Conservation (phyloP, 1,140 invertebrate genomes). For the Rhopalosiphum maidis region DNA sequence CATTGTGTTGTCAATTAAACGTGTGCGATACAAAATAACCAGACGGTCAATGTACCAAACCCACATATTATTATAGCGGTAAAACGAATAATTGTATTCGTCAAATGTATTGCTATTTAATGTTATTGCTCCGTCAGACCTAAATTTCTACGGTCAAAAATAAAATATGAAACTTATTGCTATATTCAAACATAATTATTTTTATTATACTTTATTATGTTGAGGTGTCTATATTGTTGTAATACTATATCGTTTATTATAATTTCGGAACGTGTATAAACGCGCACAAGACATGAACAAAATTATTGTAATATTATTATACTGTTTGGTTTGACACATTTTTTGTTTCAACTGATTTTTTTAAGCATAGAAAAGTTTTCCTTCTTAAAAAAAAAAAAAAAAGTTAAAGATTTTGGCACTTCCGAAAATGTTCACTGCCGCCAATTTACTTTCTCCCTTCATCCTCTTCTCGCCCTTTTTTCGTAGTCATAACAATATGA, state of each 20-base stretch:
- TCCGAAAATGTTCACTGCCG: neutral
- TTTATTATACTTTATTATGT: neutral
- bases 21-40: no score
- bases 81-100: neutral
- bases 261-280: neutral
- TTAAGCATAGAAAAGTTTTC: no score
- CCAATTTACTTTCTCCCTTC: neutral
- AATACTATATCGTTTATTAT: neutral
- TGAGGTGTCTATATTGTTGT: neutral
- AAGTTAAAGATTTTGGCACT: neutral
- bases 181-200: neutral
- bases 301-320: no score
- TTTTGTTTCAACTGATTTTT: no score
- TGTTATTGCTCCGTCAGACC: neutral
- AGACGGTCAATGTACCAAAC: neutral
- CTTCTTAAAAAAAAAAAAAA: neutral
- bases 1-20: neutral
- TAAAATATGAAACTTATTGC: neutral
- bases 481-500: neutral
- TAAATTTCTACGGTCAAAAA: neutral
- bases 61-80: neutral
- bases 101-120: neutral
- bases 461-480: no score
- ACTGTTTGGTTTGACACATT: no score
- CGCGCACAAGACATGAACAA: neutral